Percentiles rank a stretch among this genome's conserved stretches.
Evolutionary conservation across 2,113 vertebrate genomes (phyloP).

Genomic region (Murina feae): DNA sequence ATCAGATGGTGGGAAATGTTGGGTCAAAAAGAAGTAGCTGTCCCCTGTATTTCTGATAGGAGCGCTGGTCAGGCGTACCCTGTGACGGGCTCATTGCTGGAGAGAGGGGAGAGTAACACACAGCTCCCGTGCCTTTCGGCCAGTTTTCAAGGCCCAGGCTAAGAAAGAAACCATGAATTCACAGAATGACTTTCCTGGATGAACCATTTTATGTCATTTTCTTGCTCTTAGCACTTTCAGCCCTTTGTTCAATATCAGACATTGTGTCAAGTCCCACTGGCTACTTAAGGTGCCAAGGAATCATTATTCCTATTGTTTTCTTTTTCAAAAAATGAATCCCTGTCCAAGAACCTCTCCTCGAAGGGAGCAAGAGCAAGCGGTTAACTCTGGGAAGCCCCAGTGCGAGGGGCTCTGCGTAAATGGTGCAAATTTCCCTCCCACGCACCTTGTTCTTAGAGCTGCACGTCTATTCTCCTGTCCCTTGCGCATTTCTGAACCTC

Average conservation of each 20-base stretch:
- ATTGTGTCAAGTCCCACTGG: background rate
- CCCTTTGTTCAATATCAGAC: background rate
- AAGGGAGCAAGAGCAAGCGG: background rate
- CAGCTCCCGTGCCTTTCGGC: background rate
- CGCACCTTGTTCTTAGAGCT: background rate
- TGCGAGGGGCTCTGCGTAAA: background rate
- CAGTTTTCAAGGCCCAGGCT: too few species aligned
- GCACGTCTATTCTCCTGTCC: rapidly evolving
- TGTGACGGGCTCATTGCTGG: background rate
- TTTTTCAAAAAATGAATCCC: background rate
- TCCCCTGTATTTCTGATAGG: background rate
- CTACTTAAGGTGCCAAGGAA: background rate
- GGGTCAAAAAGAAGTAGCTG: background rate
- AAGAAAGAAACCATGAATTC: background rate
- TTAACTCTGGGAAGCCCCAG: background rate
- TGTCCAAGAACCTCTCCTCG: background rate
- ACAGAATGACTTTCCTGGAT: background rate
- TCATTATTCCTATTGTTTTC: background rate
- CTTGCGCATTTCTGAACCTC: background rate
- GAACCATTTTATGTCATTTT: background rate
- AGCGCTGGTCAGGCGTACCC: too few species aligned
- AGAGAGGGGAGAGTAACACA: background rate
- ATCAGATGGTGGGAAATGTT: background rate
- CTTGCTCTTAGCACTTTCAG: background rate
- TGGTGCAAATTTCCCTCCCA: background rate